These are phyloP conservation scores for Caenorhabditis auriculariae DNA, from an alignment of 2,888 invertebrate species.

Conservation along the genomic window DNA sequence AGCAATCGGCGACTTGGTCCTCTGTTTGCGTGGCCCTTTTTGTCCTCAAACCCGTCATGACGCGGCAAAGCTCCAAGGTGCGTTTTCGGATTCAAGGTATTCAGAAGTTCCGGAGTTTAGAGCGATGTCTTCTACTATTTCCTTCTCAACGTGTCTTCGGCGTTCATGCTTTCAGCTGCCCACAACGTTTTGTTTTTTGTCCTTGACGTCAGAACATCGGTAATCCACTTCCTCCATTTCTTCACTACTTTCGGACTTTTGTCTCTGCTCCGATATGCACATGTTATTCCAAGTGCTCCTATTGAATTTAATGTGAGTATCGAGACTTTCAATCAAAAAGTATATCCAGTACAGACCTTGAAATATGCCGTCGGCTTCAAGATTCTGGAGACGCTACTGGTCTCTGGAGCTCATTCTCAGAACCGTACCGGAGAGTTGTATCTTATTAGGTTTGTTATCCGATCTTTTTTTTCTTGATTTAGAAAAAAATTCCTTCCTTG, in stretches of 20 bases:
- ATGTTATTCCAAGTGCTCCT: constrained; percentile 15
- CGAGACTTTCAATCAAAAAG: background rate
- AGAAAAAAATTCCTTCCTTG: too few relatives aligned
- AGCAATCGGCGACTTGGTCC: too few relatives aligned
- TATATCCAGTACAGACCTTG: constrained; percentile 12
- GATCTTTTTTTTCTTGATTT: too few relatives aligned
- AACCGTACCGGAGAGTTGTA: constrained; percentile 57
- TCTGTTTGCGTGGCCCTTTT: too few relatives aligned
- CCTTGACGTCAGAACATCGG: constrained; percentile 46
- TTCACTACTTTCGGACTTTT: constrained; percentile 47
- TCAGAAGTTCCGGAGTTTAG: too few relatives aligned
- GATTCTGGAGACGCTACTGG: constrained; percentile 39
- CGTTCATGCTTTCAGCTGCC: constrained; percentile 58
- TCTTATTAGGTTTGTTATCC: constrained; percentile 48
- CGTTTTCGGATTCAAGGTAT: too few relatives aligned
- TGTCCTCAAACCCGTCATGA: too few relatives aligned
- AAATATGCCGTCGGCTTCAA: constrained; percentile 41
- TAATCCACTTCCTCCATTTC: constrained; percentile 56
- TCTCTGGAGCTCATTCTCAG: constrained; percentile 50
- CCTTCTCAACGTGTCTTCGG: constrained; percentile 45
- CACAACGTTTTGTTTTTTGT: constrained; percentile 61
- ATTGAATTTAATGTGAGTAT: constrained; percentile 7
- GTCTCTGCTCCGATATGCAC: constrained; percentile 12
- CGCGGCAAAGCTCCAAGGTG: too few relatives aligned
- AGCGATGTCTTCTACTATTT: constrained; percentile 24